Base-by-base conservation (phyloP, 2,113 vertebrate genomes). In the Promerops cafer region DNA sequence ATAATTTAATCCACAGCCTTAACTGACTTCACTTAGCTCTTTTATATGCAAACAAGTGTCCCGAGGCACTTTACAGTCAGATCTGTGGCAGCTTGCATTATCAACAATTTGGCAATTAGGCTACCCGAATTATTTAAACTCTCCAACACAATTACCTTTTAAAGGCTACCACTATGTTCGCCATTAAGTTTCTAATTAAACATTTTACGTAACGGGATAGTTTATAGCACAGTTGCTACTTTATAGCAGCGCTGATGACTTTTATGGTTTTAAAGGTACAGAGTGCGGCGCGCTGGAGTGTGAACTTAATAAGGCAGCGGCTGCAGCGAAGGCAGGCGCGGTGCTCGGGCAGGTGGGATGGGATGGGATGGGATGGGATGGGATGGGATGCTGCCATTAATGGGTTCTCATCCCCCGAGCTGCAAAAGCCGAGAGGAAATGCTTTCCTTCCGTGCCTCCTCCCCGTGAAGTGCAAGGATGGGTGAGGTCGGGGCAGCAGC, bases 171-270 rank as follows among this genome's bases (percentile, higher is more conserved):
- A 94, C 83, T 80, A 94, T 92, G 92, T 94, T 97, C 77, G 71
- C 93, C 96, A 97, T 95, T 97, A 97, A 96, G 91, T 93, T 97
- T 97, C 90, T 97, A 97, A 96, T 97, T 97, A 97, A 97, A 97
- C 87, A 84, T 94, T 92, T 97, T 95, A 95, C 89, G 71, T 94
- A 95, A 96, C 89, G 45, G 74, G 66, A 95, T 94, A 63, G 92
- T 95, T 97, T 94, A 79, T 84, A 27, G 92, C 88, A 72, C 89
- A 71, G 93, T 95, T 88, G 69, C 64, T 88, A n/a, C 94, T 97
- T 94, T 77, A 65, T 61, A 90, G 96, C 95, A 16, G 76, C 35
- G 9, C 24, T 95, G 95, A 89, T 93, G 94, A 33, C 90, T 96
- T 94, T 89, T 84, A 89, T 94, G 92, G 90, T 33, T 83, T 96